Evolutionary conservation across 2,888 invertebrate species (phyloP).

Genomic region (Cheilosia urbana): DNA sequence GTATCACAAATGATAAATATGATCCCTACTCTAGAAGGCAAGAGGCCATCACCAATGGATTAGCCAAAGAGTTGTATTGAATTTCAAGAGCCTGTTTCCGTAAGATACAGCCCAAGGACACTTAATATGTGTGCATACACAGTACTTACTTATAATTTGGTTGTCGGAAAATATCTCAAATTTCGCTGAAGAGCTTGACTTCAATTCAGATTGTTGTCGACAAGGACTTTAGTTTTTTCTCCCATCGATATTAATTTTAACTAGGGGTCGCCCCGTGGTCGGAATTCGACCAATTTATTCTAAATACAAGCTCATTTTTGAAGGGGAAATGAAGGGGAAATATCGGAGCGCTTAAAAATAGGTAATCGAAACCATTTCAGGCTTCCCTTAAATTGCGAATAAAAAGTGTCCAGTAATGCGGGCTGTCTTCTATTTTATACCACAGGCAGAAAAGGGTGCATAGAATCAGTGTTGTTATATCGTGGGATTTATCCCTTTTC

Average conservation of each 20-base stretch:
- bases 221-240: neutral
- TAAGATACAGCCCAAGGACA: constrained; percentile 34
- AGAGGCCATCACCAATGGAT: constrained; percentile 39
- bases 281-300: too few relatives aligned
- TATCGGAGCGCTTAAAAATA: too few relatives aligned
- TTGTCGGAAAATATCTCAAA: constrained; percentile 30
- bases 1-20: constrained; percentile 38
- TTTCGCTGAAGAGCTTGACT: constrained; percentile 9
- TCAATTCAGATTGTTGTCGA: neutral
- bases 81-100: constrained; percentile 53
- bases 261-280: too few relatives aligned
- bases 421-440: too few relatives aligned
- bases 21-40: neutral
- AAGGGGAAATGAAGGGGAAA: too few relatives aligned
- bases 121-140: constrained; percentile 18
- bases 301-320: too few relatives aligned
- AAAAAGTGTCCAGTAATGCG: too few relatives aligned
- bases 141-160: constrained; percentile 23
- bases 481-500: too few relatives aligned
- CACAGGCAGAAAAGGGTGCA: too few relatives aligned
- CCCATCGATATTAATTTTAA: neutral
- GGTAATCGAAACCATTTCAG: too few relatives aligned
- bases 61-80: constrained; percentile 54
- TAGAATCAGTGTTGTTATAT: too few relatives aligned
- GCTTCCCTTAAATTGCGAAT: too few relatives aligned